Evolutionary conservation across 2,113 vertebrate genomes (phyloP).

Genomic region (Rafetus swinhoei): DNA sequence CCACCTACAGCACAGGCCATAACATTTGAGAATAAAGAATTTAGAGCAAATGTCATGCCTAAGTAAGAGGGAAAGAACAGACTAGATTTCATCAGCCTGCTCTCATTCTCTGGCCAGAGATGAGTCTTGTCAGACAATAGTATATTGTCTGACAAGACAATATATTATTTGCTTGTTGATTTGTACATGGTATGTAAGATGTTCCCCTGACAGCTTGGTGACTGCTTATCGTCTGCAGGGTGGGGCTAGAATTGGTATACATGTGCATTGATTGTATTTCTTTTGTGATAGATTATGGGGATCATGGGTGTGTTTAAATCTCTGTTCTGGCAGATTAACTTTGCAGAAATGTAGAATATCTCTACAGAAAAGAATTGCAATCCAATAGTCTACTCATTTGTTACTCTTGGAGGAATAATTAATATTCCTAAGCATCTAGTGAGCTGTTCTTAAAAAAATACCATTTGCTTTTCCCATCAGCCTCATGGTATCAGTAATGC

Average conservation of each 20-base stretch:
- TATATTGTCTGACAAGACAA: background rate
- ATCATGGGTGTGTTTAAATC: background rate
- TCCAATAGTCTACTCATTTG: background rate
- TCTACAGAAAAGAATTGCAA: background rate
- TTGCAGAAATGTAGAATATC: background rate
- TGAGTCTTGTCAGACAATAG: no score
- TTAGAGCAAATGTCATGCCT: background rate
- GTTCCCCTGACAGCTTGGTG: background rate
- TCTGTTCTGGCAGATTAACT: background rate
- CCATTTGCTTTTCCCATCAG: conserved; percentile 2
- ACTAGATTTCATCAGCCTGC: background rate
- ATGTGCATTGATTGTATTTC: background rate
- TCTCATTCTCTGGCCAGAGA: background rate
- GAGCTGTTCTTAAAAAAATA: conserved; percentile 18
- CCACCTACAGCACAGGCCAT: background rate
- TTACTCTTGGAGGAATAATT: background rate
- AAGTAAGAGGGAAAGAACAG: background rate
- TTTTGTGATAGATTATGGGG: background rate
- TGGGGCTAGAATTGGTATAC: background rate
- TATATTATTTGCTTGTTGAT: background rate
- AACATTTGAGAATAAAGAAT: background rate
- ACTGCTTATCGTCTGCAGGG: background rate
- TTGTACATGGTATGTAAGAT: background rate
- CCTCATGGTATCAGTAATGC: background rate
- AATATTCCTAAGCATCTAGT: background rate